Evolutionary conservation across 2,113 vertebrate species (phyloP), one percentile per base, ranked within the genome.

Genomic region (Gymnorhina tibicen): DNA sequence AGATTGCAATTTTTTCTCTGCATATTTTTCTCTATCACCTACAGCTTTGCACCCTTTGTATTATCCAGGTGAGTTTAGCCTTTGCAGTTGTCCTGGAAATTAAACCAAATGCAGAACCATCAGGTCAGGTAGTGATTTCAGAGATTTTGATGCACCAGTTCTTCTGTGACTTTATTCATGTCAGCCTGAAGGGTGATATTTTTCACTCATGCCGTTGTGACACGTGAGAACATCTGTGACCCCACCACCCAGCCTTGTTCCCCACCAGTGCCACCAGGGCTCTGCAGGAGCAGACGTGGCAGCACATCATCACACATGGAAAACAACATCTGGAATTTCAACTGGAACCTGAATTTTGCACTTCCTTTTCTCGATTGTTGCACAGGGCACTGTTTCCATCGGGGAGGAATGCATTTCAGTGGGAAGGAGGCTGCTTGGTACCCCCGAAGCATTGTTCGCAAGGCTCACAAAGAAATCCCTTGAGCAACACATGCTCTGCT

Each of bases 321-420:
- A 92, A 93, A 95, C 81, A 93, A 70, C 93, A 93, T 91, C 93
- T 85, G 93, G 79, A 79, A 68, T 89, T 89, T 66, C 91, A 41
- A 75, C 66, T 53, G 91, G 84, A 67, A 60, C 53, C 89, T 37
- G 4, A 32, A 76, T 89, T 91, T 53, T 89, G 81, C 77, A 58
- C 91, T 96, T 96, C 94, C 81, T 95, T 79, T 91, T 42, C 87
- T 79, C 22, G 13, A 62, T 82, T 93, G 94, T 93, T 79, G 44
- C 50, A 27, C 17, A 6, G 77, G 75, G 80, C 49, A 81, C 80
- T 7, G 56, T 69, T 95, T 91, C 87, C 87, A 49, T 17, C 23
- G 81, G 82, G 86, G 62, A 85, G 78, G 88, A 69, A 69, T 69
- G 68, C 39, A 42, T 76, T 85, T 44, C 84, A 79, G 81, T n/a